These are phyloP conservation scores for Lepas anatifera DNA, from an alignment of 2,888 invertebrate species.

Conservation along the genomic window DNA sequence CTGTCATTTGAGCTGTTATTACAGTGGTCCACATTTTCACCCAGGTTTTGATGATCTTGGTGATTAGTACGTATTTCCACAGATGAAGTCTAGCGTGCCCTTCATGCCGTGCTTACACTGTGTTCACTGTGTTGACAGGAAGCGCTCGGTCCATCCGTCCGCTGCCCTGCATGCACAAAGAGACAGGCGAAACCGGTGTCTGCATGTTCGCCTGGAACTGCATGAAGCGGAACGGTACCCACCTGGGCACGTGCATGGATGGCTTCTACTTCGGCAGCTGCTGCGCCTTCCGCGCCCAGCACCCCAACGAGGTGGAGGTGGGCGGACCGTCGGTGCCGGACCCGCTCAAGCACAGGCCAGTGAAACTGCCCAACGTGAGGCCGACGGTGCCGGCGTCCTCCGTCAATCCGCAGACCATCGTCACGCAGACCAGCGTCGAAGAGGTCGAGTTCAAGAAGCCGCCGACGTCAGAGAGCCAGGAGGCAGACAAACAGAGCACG, in stretches of 20 bases:
- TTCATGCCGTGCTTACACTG: too few species aligned
- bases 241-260: slow-evolving; percentile 83
- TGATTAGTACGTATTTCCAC: neutral
- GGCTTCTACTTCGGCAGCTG: slow-evolving; percentile 88
- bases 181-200: slow-evolving; percentile 63
- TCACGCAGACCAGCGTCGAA: neutral
- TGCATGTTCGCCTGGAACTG: slow-evolving; percentile 94
- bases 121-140: too few species aligned
- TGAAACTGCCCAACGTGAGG: too few species aligned
- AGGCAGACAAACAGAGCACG: too few species aligned
- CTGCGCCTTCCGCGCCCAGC: slow-evolving; percentile 55
- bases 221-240: slow-evolving; percentile 77
- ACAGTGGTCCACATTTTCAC: too few species aligned
- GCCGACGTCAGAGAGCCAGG: too few species aligned
- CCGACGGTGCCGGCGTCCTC: slow-evolving; percentile 35
- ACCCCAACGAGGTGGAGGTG: slow-evolving; percentile 40
- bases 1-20: neutral
- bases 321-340: too few species aligned
- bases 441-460: neutral
- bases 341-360: too few species aligned
- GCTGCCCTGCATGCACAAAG: slow-evolving; percentile 70
- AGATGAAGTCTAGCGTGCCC: too few species aligned
- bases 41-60: too few species aligned
- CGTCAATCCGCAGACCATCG: slow-evolving; percentile 32
- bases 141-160: slow-evolving; percentile 74